phyloP scores from a whole-genome alignment of 2,888 invertebrate species.

The Coremacera marginata region DNA sequence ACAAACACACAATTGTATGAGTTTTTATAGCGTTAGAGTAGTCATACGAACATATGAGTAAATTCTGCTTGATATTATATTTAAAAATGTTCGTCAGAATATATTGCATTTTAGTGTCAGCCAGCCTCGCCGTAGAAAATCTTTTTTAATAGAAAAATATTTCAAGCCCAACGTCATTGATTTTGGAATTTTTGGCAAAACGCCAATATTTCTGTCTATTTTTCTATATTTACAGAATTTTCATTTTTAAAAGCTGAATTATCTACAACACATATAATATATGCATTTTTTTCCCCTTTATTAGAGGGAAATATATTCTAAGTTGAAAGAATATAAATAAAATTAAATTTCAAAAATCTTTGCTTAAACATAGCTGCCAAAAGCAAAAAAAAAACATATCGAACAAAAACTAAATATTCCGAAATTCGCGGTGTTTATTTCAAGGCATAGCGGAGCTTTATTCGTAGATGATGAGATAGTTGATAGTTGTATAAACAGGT shows the following conservation, averaged over 20 bases:
- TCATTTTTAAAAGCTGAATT: not conserved
- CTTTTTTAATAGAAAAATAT: not conserved
- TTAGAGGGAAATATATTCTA: not conserved
- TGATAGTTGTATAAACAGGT: not conserved
- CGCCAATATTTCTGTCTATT: conserved; percentile 20
- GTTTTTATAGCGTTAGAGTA: no score
- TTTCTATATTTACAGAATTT: conserved; percentile 13
- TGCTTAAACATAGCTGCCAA: not conserved
- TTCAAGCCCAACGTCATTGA: conserved; percentile 28
- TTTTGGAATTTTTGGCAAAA: conserved; percentile 36
- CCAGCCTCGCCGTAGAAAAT: not conserved
- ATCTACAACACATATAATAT: not conserved
- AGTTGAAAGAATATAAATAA: not conserved
- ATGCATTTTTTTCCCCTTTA: not conserved
- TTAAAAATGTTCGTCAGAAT: no score
- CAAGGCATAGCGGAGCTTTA: not conserved
- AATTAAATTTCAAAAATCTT: not conserved
- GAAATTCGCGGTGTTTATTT: not conserved
- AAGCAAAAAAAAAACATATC: not conserved
- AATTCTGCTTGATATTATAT: no score
- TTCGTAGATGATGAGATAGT: not conserved
- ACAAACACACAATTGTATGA: no score
- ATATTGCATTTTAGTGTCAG: not conserved
- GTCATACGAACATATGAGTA: no score
- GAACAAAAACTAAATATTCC: not conserved